Conservation (phyloP, 2,797 vertebrate genomes). For the Pogonophryne albipinna region DNA sequence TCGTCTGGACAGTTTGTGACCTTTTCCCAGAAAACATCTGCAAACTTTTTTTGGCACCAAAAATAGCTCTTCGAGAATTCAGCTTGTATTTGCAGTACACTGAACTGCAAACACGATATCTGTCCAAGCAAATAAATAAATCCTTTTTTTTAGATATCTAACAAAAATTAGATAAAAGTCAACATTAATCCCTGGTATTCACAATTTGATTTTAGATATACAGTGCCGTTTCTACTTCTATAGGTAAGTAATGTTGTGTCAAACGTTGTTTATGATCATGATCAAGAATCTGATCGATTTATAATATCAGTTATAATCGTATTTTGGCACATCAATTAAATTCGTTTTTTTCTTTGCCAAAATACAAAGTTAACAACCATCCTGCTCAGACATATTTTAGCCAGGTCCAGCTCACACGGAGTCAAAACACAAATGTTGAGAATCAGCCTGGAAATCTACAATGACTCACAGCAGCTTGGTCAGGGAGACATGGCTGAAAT, state of each 20-base stretch:
- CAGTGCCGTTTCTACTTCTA: background rate
- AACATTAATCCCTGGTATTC: too few species aligned
- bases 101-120: conserved; percentile 36
- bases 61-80: conserved; percentile 44
- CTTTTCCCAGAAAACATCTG: conserved; percentile 51
- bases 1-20: conserved; percentile 27
- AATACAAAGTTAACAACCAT: background rate
- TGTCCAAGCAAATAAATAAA: conserved; percentile 4
- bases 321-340: background rate
- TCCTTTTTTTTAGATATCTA: conserved; percentile 15
- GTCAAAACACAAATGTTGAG: conserved; percentile 38
- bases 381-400: conserved; percentile 27
- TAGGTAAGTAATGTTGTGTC: background rate
- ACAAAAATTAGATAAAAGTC: background rate
- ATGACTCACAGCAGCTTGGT: conserved; percentile 41
- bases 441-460: conserved; percentile 40
- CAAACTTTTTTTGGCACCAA: conserved; percentile 24
- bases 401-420: conserved; percentile 39
- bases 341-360: background rate
- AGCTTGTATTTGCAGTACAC: conserved; percentile 29
- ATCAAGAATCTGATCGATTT: background rate
- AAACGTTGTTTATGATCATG: too few species aligned
- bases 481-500: conserved; percentile 10
- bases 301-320: background rate
- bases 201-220: background rate